These are phyloP conservation scores for Gavia stellata DNA, from an alignment of 2,113 vertebrate genomes.

Conservation along the genomic window DNA sequence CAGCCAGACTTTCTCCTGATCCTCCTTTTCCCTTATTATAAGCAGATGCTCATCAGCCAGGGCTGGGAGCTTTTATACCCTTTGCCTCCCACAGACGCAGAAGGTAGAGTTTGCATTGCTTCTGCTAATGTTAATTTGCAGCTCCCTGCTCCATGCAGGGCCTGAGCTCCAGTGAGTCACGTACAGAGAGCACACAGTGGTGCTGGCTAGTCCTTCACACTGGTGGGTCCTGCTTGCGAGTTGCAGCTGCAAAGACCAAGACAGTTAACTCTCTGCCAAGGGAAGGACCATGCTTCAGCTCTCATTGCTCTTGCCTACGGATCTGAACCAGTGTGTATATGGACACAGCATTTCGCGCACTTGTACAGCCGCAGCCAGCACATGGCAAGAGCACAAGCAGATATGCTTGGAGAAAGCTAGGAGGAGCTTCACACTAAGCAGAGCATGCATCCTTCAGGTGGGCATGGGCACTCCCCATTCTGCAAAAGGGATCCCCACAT, in stretches of 20 bases:
- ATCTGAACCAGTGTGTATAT: neutral
- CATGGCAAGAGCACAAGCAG: neutral
- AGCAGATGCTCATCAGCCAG: neutral
- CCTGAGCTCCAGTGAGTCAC: neutral
- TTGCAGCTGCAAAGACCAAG: neutral
- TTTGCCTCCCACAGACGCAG: neutral
- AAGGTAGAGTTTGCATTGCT: neutral
- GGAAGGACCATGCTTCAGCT: neutral
- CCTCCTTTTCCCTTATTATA: neutral
- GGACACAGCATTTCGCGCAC: neutral
- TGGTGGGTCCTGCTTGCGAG: neutral
- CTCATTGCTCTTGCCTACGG: neutral
- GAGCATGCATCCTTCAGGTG: neutral
- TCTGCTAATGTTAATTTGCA: neutral
- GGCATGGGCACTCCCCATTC: neutral
- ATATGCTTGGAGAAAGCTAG: neutral
- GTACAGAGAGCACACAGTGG: neutral
- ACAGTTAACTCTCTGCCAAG: neutral
- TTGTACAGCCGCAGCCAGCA: neutral
- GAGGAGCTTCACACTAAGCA: neutral
- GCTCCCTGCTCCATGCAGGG: neutral
- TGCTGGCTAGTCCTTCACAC: neutral
- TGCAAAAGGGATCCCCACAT: neutral
- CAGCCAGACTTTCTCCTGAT: neutral
- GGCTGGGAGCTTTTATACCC: neutral